phyloP scores from a whole-genome alignment of 2,113 vertebrate genomes.

The Todiramphus saurophagus region DNA sequence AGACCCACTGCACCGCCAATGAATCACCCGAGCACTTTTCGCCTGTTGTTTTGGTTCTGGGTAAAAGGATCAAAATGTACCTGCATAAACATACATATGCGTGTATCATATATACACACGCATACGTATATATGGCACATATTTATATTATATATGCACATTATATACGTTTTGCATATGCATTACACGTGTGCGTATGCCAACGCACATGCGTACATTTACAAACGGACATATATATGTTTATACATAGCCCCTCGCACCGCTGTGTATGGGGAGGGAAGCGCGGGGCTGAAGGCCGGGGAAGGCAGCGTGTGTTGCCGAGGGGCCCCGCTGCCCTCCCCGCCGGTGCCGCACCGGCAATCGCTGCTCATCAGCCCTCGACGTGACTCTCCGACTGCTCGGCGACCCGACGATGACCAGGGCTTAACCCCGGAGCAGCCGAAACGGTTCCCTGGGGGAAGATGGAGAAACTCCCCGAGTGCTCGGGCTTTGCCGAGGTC shows the following conservation, averaged over 20 bases:
- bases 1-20: background rate
- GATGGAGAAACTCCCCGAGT: background rate
- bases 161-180: rapidly evolving
- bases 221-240: background rate
- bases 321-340: background rate
- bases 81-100: rapidly evolving
- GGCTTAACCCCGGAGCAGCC: background rate
- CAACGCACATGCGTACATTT: background rate
- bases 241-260: rapidly evolving
- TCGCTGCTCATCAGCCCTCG: background rate
- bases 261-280: background rate
- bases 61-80: background rate
- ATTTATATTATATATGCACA: rapidly evolving
- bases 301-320: background rate
- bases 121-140: rapidly evolving
- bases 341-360: background rate
- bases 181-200: background rate
- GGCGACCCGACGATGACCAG: background rate
- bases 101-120: rapidly evolving
- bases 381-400: background rate
- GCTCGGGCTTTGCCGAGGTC: too few species aligned
- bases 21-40: background rate
- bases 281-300: background rate
- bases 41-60: rapidly evolving
- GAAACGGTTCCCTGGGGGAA: too few species aligned